A percentile compares a stretch with the other conserved stretches of the same genome.
These are phyloP conservation scores for Sterrhoptilus dennistouni DNA, from an alignment of 2,113 vertebrate species.

Conservation along the genomic window DNA sequence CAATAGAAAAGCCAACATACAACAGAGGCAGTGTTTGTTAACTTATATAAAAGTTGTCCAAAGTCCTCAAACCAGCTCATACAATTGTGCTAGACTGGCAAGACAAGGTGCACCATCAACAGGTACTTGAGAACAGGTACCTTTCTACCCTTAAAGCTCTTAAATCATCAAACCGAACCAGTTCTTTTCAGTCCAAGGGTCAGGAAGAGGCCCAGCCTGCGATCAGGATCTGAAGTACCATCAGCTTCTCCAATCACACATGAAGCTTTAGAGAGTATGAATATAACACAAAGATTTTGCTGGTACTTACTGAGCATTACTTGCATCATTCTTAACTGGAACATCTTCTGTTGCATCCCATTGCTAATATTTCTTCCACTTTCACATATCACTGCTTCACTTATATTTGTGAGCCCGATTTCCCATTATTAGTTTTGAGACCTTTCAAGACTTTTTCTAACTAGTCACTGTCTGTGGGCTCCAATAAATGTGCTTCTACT, in stretches of 20 bases:
- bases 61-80: not conserved
- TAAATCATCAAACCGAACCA: not conserved
- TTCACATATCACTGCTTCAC: not conserved
- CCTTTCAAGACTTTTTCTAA: not conserved
- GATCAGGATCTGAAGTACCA: not conserved
- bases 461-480: not conserved
- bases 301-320: not conserved
- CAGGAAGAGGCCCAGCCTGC: not conserved
- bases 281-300: not conserved
- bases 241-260: not conserved
- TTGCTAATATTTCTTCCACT: not conserved
- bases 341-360: not conserved
- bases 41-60: not conserved
- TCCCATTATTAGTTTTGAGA: not conserved
- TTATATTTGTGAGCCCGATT: not conserved
- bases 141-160: not conserved
- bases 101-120: not conserved
- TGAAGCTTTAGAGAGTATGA: not conserved
- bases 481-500: not conserved
- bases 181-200: not conserved
- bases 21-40: not conserved
- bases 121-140: not conserved
- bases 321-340: not conserved
- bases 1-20: not conserved
- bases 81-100: not conserved